These are phyloP conservation scores for Anniella stebbinsi DNA, from an alignment of 2,797 vertebrate genomes.

Conservation along the genomic window DNA sequence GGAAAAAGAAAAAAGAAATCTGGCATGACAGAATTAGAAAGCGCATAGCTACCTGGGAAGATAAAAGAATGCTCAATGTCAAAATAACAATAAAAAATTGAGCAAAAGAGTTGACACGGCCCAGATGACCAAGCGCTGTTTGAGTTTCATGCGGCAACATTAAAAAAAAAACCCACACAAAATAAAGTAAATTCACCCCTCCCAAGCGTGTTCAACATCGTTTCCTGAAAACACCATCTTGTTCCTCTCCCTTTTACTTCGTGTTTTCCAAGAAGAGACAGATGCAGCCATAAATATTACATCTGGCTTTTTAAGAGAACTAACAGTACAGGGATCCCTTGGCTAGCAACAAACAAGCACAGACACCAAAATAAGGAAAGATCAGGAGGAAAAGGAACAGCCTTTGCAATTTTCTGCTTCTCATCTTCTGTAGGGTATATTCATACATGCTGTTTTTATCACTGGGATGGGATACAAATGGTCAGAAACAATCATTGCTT, in stretches of 20 bases:
- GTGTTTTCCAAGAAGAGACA: slow-evolving; percentile 54
- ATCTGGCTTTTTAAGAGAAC: slow-evolving; percentile 37
- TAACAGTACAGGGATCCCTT: slow-evolving; percentile 23
- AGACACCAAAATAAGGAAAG: background rate
- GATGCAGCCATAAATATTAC: slow-evolving; percentile 60
- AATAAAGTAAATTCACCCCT: slow-evolving; percentile 25
- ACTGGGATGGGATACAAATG: background rate
- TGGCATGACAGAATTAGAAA: slow-evolving; percentile 34
- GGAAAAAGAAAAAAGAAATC: background rate
- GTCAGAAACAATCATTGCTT: background rate
- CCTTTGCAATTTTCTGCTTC: background rate
- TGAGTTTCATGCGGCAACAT: background rate
- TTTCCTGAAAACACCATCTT: slow-evolving; percentile 49
- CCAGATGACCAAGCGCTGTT: background rate
- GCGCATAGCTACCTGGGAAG: slow-evolving; percentile 1
- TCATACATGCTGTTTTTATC: slow-evolving; percentile 15
- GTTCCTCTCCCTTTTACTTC: slow-evolving; percentile 59
- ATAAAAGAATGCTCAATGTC: background rate
- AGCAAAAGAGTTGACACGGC: background rate
- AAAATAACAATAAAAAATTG: background rate
- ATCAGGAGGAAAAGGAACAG: background rate
- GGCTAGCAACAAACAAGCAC: background rate
- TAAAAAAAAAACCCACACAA: background rate
- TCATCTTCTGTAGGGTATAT: slow-evolving; percentile 14
- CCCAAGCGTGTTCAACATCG: slow-evolving; percentile 42